A percentile compares a stretch with the other conserved stretches of the same genome.
phyloP scores from a whole-genome alignment of 2,888 invertebrate genomes.

The Platycnemis pennipes region DNA sequence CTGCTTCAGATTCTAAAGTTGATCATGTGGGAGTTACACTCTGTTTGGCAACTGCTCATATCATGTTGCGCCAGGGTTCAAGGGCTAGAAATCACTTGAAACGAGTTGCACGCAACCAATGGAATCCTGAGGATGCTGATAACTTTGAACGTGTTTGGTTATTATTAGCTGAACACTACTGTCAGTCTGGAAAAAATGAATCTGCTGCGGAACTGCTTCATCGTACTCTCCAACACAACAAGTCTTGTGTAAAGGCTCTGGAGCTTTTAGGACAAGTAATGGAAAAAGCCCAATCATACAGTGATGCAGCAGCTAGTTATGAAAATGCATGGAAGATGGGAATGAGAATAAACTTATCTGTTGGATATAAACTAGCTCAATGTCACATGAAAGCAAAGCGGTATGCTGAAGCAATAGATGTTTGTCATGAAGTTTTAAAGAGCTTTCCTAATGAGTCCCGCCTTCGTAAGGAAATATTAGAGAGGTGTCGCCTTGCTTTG shows the following conservation, averaged over 20 bases:
- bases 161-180: slow-evolving; percentile 93
- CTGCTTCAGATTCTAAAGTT: slow-evolving; percentile 69
- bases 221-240: slow-evolving; percentile 89
- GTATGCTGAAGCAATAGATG: slow-evolving; percentile 95
- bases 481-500: slow-evolving; percentile 91
- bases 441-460: slow-evolving; percentile 93
- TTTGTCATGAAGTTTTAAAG: slow-evolving; percentile 91
- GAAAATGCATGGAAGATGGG: slow-evolving; percentile 93
- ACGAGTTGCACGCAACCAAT: slow-evolving; percentile 89
- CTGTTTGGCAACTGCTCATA: slow-evolving; percentile 91
- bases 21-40: slow-evolving; percentile 93
- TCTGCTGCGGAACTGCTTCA: slow-evolving; percentile 91
- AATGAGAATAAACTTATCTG: slow-evolving; percentile 89
- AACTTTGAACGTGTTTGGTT: slow-evolving; percentile 98
- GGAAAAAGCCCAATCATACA: slow-evolving; percentile 95
- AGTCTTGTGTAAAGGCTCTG: slow-evolving; percentile 94
- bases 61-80: slow-evolving; percentile 93
- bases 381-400: slow-evolving; percentile 93
- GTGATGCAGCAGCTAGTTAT: slow-evolving; percentile 91
- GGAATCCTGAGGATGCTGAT: slow-evolving; percentile 98
- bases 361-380: slow-evolving; percentile 96
- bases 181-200: slow-evolving; percentile 91
- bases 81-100: slow-evolving; percentile 96
- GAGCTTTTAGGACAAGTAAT: slow-evolving; percentile 92
- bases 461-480: slow-evolving; percentile 95